Evolutionary conservation across 2,888 invertebrate species (phyloP).

Genomic region (Caenorhabditis japonica): DNA sequence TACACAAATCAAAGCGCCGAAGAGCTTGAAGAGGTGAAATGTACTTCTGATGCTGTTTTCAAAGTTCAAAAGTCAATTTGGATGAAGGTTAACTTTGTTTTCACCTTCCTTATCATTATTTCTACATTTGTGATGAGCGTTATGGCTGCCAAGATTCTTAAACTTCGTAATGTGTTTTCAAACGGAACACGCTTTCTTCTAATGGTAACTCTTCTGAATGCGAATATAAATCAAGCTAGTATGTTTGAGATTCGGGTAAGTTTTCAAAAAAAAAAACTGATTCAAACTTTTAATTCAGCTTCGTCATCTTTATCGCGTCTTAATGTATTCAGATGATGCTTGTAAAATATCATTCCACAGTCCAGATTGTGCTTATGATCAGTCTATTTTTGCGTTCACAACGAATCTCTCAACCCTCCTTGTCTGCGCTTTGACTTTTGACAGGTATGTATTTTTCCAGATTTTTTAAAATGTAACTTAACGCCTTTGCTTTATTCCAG

Average conservation of each 20-base stretch:
- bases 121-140: neutral
- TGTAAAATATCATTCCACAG: constrained; percentile 24
- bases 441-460: constrained; percentile 9
- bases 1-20: constrained; percentile 17
- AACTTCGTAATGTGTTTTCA: constrained; percentile 23
- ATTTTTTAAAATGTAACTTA: too few species aligned
- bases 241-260: constrained; percentile 13
- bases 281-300: constrained; percentile 5
- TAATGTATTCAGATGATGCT: constrained; percentile 1
- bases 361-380: constrained; percentile 21
- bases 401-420: neutral
- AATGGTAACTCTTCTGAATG: neutral
- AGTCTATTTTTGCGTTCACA: constrained; percentile 6
- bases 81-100: constrained; percentile 14
- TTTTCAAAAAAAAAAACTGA: neutral
- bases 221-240: constrained; percentile 7
- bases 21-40: constrained; percentile 11
- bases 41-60: constrained; percentile 20
- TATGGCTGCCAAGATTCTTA: constrained; percentile 1
- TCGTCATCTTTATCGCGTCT: constrained; percentile 2
- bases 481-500: neutral
- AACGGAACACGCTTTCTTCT: constrained; percentile 15
- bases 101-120: neutral
- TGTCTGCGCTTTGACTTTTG: constrained; percentile 19
- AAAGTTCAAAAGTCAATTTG: constrained; percentile 7